phyloP scores from a whole-genome alignment of 2,113 vertebrate genomes.

The Leuciscus idus region DNA sequence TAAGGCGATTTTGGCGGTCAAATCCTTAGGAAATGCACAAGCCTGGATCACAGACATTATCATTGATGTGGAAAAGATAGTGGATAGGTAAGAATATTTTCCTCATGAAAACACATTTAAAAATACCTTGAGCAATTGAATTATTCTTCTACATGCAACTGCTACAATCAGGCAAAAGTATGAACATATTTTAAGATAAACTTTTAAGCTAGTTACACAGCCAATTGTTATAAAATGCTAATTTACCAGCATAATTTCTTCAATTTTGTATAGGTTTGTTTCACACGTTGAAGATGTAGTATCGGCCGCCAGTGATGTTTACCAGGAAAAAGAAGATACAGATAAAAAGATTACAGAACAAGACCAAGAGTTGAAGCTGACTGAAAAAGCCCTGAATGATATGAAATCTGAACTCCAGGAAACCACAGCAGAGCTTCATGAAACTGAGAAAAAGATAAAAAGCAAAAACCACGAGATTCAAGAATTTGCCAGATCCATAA shows the following conservation, averaged over 20 bases:
- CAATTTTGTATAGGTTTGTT: neutral
- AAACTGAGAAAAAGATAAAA: neutral
- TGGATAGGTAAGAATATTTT: neutral
- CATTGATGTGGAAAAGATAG: constrained; percentile 1
- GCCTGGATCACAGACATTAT: constrained; percentile 34
- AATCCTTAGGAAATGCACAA: constrained; percentile 12
- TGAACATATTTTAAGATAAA: neutral
- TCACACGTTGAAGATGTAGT: neutral
- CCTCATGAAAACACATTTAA: neutral
- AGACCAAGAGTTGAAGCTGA: neutral
- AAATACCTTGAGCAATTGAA: neutral
- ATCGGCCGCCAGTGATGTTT: constrained; percentile 24
- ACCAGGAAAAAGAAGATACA: neutral
- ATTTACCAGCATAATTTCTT: no score
- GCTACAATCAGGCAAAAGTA: neutral
- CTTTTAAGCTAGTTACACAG: no score
- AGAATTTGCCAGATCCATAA: neutral
- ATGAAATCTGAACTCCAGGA: neutral
- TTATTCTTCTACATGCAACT: neutral
- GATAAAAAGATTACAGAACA: neutral
- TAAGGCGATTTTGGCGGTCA: neutral
- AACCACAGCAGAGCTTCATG: neutral
- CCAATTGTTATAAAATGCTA: no score
- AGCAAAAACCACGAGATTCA: neutral
- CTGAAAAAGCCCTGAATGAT: neutral